phyloP scores from a whole-genome alignment of 2,113 vertebrate species.

The Castor canadensis region DNA sequence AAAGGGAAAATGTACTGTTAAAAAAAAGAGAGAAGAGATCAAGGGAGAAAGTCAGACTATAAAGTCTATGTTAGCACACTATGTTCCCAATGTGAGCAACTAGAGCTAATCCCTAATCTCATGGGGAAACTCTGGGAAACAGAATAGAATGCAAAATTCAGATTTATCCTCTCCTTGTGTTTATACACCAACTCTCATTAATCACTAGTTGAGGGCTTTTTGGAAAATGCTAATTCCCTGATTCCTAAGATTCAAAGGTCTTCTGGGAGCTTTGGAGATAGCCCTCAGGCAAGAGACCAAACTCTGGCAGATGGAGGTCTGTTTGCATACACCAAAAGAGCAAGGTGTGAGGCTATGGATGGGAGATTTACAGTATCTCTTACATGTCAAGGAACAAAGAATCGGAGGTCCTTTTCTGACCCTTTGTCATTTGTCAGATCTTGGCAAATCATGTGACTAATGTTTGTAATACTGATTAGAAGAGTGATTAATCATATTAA shows the following conservation, averaged over 20 bases:
- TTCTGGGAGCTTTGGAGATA: background rate
- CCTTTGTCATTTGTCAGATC: background rate
- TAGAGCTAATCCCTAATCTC: background rate
- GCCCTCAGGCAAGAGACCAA: background rate
- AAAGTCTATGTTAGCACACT: background rate
- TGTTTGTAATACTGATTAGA: background rate
- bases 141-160: background rate
- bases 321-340: background rate
- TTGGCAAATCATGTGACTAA: background rate
- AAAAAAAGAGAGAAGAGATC: no score
- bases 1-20: no score
- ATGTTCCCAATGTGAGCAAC: background rate
- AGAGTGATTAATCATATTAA: background rate
- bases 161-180: background rate
- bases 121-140: background rate
- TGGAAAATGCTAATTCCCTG: background rate
- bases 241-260: background rate
- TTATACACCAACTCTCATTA: background rate
- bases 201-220: background rate
- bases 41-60: no score
- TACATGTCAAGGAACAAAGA: no score
- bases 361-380: background rate
- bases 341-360: background rate
- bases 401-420: background rate
- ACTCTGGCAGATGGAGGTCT: background rate